Evolutionary conservation across 2,113 vertebrate species (phyloP).

Genomic region (Pluvianellus socialis): DNA sequence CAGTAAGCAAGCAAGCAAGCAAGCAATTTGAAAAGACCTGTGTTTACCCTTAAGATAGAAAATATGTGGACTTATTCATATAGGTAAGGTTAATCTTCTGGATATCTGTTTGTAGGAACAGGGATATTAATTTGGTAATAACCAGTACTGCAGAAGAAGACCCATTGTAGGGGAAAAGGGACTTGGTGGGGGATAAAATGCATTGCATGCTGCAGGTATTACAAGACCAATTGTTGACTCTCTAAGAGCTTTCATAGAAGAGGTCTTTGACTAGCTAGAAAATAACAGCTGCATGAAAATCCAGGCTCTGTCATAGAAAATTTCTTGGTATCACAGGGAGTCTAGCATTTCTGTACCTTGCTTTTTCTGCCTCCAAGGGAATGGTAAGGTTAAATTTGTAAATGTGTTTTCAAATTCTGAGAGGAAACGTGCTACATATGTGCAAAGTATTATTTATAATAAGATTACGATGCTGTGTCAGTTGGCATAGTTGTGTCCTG

Average conservation of each 20-base stretch:
- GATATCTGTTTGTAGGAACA: not conserved
- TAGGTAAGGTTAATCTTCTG: not conserved
- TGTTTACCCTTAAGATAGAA: not conserved
- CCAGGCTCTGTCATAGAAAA: not conserved
- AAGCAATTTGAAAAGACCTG: not conserved
- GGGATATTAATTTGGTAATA: not conserved
- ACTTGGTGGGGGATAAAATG: not conserved
- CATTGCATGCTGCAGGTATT: not conserved
- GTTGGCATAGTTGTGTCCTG: not conserved
- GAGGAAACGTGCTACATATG: not conserved
- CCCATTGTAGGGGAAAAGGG: not conserved
- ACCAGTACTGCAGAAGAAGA: not conserved
- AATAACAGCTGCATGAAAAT: not conserved
- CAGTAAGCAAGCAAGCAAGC: not conserved
- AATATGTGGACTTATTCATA: not conserved
- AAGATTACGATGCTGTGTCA: not conserved
- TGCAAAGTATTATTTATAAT: not conserved
- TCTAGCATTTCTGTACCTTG: not conserved
- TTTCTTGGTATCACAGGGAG: not conserved
- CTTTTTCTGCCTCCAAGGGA: not conserved
- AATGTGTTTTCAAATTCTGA: not conserved
- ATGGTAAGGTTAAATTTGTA: not conserved
- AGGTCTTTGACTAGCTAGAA: not conserved
- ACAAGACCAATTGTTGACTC: not conserved
- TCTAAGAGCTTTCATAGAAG: not conserved